These are phyloP conservation scores for Endomychus coccineus DNA, from an alignment of 2,888 invertebrate genomes.

Conservation along the genomic window DNA sequence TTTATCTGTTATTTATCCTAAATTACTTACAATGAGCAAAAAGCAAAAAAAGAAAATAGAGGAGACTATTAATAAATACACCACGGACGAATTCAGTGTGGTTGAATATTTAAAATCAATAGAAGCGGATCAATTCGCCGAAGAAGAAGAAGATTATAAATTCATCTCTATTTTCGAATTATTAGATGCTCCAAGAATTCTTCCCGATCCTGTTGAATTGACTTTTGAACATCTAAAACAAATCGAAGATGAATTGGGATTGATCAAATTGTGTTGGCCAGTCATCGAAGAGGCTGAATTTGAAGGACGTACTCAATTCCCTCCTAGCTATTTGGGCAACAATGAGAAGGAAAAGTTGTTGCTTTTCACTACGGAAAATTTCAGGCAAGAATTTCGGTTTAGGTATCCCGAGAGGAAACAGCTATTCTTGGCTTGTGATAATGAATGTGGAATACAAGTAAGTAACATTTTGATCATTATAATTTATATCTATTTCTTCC, in stretches of 20 bases:
- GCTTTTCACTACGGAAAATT: conserved; percentile 70
- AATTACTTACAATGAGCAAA: too few species aligned
- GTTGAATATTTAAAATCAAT: conserved; percentile 11
- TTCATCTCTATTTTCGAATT: conserved; percentile 36
- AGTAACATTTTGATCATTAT: too few species aligned
- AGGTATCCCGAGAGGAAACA: conserved; percentile 56
- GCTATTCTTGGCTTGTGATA: conserved; percentile 61
- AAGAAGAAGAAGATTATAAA: conserved; percentile 28
- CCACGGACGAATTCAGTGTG: too few species aligned
- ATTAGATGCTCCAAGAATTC: conserved; percentile 34
- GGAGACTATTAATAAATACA: too few species aligned
- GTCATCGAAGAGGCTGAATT: conserved; percentile 49
- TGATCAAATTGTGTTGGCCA: conserved; percentile 60
- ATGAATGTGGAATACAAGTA: conserved; percentile 73
- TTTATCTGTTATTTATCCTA: too few species aligned
- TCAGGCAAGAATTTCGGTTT: conserved; percentile 60
- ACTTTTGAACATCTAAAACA: conserved; percentile 51
- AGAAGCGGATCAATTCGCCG: conserved; percentile 10
- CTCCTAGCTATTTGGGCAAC: conserved; percentile 58
- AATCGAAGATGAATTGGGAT: conserved; percentile 52
- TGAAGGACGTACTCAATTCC: conserved; percentile 53
- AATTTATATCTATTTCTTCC: too few species aligned
- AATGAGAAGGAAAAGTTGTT: conserved; percentile 63
- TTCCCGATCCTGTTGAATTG: conserved; percentile 38
- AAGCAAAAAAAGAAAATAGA: too few species aligned